phyloP scores from a whole-genome alignment of 2,888 invertebrate species.

The Hermodice carunculata region DNA sequence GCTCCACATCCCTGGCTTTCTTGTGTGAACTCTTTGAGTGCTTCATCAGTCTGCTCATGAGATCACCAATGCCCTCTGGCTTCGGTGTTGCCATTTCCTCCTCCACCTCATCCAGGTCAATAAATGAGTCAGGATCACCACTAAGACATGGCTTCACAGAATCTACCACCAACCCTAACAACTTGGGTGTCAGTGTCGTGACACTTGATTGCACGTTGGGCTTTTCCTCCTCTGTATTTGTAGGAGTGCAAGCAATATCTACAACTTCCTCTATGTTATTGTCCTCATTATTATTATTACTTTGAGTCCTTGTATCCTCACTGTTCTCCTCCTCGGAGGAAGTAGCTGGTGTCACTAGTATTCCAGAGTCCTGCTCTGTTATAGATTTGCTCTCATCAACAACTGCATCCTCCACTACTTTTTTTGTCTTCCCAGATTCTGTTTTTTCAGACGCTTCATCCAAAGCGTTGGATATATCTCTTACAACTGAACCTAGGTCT shows the following conservation, averaged over 20 bases:
- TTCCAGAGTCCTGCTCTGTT: constrained; percentile 21
- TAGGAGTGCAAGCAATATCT: background rate
- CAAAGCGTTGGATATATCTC: background rate
- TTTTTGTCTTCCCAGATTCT: background rate
- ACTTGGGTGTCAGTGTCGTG: constrained; percentile 20
- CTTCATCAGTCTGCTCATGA: constrained; percentile 81
- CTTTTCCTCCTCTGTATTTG: constrained; percentile 5
- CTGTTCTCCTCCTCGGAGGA: constrained; percentile 28
- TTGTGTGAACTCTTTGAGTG: constrained; percentile 73
- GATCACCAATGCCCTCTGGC: constrained; percentile 75
- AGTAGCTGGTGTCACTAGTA: background rate
- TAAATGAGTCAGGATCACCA: constrained; percentile 74
- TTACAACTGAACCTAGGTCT: background rate
- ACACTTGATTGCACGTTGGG: no score
- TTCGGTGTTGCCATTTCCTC: background rate
- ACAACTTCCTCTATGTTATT: background rate
- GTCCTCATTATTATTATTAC: background rate
- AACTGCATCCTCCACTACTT: background rate
- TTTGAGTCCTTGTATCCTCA: constrained; percentile 10
- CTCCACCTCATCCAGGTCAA: constrained; percentile 76
- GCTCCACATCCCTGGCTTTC: constrained; percentile 68
- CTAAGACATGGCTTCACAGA: constrained; percentile 72
- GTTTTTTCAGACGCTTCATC: background rate
- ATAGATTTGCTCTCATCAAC: no score
- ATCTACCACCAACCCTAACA: constrained; percentile 39